Evolutionary conservation across 92 coral and sea anemone genomes (phyloP).

Genomic region (Nematostella vectensis): DNA sequence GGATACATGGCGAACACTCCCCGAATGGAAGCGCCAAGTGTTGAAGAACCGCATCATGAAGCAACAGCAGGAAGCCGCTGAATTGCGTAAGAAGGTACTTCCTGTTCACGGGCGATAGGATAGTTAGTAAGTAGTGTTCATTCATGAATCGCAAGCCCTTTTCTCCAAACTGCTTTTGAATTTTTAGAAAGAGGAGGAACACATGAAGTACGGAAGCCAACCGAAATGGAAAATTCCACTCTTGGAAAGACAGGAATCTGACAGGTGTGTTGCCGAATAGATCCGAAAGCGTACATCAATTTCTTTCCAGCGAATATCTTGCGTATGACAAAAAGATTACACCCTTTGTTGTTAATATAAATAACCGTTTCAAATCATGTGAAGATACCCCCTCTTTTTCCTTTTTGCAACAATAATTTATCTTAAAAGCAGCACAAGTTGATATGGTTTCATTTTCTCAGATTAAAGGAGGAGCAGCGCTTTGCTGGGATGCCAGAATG

Average conservation of each 20-base stretch:
- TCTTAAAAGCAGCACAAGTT: no score
- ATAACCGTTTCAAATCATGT: no score
- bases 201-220: constrained; percentile 43
- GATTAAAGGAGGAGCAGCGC: constrained; percentile 41
- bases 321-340: no score
- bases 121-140: constrained; percentile 19
- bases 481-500: constrained; percentile 50
- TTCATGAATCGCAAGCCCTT: no score
- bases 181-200: constrained; percentile 40
- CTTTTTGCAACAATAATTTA: no score
- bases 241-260: constrained; percentile 35
- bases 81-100: constrained; percentile 1
- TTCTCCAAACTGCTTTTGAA: no score
- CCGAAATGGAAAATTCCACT: constrained; percentile 69
- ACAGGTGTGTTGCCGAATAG: constrained; percentile 60
- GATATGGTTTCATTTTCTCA: constrained; percentile 5
- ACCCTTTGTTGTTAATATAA: no score
- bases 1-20: constrained; percentile 21
- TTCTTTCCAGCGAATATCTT: no score
- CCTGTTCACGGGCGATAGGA: constrained; percentile 11
- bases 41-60: constrained; percentile 45
- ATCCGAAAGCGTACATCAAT: no score
- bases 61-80: constrained; percentile 28
- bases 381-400: no score
- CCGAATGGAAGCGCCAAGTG: constrained; percentile 70